Percentiles rank a stretch among this genome's conserved stretches.
Conservation (phyloP, 2,113 vertebrate species). For the Platysteira castanea region DNA sequence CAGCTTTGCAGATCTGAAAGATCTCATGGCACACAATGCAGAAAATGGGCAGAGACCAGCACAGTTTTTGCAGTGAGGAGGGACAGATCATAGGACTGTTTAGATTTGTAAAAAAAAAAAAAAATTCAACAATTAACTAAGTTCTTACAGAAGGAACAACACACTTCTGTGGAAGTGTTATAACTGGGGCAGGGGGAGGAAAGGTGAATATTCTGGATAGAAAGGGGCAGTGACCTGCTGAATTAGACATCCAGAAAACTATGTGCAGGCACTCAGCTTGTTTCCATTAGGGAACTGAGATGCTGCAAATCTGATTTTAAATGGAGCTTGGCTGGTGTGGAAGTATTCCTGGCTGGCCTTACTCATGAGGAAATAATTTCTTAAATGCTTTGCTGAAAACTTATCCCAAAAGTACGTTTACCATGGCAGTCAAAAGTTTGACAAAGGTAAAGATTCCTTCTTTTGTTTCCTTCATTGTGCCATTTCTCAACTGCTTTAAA, state of each 20-base stretch:
- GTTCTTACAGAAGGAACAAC: neutral
- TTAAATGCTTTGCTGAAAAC: neutral
- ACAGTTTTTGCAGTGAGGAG: neutral
- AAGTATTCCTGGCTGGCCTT: neutral
- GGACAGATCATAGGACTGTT: neutral
- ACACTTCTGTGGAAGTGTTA: neutral
- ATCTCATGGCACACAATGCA: neutral
- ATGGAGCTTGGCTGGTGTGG: neutral
- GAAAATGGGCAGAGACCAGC: neutral
- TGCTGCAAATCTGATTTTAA: neutral
- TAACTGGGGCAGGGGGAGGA: neutral
- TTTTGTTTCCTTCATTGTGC: neutral
- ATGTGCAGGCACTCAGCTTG: neutral
- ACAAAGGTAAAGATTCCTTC: neutral
- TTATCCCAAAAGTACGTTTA: neutral
- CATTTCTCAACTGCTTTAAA: neutral
- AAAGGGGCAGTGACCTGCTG: neutral
- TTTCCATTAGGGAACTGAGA: neutral
- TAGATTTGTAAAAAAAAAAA: neutral
- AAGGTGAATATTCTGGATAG: neutral
- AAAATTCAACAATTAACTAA: neutral
- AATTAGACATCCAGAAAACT: neutral
- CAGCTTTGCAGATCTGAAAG: neutral
- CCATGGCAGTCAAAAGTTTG: neutral
- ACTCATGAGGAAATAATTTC: neutral